phyloP scores from a whole-genome alignment of 2,113 vertebrate genomes.

The Tragulus kanchil region DNA sequence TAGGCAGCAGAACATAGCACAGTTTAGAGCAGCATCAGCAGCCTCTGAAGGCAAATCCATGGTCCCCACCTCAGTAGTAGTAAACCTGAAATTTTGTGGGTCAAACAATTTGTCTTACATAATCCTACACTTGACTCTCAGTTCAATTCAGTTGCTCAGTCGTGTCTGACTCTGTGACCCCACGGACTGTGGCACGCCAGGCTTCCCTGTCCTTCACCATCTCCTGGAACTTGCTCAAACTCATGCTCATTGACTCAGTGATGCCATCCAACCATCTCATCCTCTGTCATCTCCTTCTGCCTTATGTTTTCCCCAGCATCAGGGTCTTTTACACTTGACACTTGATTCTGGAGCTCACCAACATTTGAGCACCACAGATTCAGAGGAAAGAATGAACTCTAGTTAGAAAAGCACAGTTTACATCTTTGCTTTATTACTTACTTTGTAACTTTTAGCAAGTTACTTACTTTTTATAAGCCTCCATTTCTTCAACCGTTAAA shows the following conservation, averaged over 20 bases:
- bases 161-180: too few relatives aligned
- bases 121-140: background rate
- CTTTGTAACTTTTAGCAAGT: background rate
- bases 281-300: too few relatives aligned
- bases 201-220: too few relatives aligned
- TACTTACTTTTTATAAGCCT: background rate
- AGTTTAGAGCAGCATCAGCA: background rate
- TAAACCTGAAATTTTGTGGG: background rate
- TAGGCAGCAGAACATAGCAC: fast-evolving
- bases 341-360: background rate
- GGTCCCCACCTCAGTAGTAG: background rate
- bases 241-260: too few relatives aligned
- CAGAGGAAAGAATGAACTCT: background rate
- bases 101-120: background rate
- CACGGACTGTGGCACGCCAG: too few relatives aligned
- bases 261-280: too few relatives aligned
- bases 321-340: background rate
- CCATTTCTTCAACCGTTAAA: background rate
- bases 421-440: background rate
- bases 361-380: background rate
- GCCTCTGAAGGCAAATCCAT: background rate
- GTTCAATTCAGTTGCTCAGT: too few relatives aligned
- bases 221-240: too few relatives aligned
- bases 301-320: too few relatives aligned
- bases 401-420: background rate